These are phyloP conservation scores for Hedya salicella DNA, from an alignment of 2,888 invertebrate genomes.

Conservation along the genomic window DNA sequence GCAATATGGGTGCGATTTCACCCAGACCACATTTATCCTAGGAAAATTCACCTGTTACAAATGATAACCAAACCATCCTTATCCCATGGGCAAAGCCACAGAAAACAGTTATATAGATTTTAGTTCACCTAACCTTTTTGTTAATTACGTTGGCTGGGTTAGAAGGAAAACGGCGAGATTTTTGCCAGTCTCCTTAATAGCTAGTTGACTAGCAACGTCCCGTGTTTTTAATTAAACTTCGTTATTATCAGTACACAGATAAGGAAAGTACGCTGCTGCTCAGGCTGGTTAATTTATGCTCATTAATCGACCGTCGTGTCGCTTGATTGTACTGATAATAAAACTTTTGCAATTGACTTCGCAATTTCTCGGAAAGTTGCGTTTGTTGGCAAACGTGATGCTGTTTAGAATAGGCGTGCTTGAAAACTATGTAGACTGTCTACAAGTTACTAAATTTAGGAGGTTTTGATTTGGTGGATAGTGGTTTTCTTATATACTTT, in stretches of 20 bases:
- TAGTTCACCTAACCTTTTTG: too few species aligned
- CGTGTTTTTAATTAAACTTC: constrained; percentile 47
- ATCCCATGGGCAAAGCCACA: too few species aligned
- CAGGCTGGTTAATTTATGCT: constrained; percentile 58
- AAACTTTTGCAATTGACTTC: constrained; percentile 61
- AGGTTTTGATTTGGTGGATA: neutral
- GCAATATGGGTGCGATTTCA: too few species aligned
- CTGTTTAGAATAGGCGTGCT: constrained; percentile 42
- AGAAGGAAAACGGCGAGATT: constrained; percentile 7
- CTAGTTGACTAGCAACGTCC: constrained; percentile 34
- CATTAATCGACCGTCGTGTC: constrained; percentile 68
- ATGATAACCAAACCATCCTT: too few species aligned
- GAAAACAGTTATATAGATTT: too few species aligned
- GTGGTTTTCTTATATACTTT: neutral
- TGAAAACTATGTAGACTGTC: constrained; percentile 1
- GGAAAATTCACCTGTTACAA: too few species aligned
- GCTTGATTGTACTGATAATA: constrained; percentile 63
- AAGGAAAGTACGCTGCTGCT: constrained; percentile 62
- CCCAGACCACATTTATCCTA: too few species aligned
- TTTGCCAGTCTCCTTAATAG: constrained; percentile 26
- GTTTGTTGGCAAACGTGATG: constrained; percentile 40
- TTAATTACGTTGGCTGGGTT: neutral
- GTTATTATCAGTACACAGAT: constrained; percentile 53
- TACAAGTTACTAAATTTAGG: neutral
- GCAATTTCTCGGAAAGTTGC: constrained; percentile 30